phyloP scores from a whole-genome alignment of 2,113 vertebrate species.

The Smithornis capensis region DNA sequence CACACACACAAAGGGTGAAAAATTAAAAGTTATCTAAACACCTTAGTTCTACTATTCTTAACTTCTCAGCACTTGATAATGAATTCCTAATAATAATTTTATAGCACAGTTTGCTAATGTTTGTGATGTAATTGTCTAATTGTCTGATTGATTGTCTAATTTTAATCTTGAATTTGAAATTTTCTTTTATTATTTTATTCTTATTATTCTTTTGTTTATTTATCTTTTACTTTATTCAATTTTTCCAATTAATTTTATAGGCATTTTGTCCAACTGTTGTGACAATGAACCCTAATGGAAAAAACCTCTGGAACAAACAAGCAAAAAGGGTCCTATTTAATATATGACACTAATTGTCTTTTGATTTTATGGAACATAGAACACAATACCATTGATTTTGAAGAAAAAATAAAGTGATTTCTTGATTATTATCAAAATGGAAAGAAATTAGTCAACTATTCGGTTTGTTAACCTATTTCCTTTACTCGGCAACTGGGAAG shows the following conservation, averaged over 20 bases:
- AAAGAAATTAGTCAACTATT: neutral
- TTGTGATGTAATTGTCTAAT: neutral
- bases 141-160: neutral
- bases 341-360: neutral
- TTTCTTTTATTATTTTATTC: too few species aligned
- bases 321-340: neutral
- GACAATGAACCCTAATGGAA: neutral
- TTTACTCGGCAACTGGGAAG: neutral
- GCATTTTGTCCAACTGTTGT: neutral
- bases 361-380: neutral
- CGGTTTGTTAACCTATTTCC: neutral
- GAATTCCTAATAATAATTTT: neutral
- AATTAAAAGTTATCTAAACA: neutral
- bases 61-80: neutral
- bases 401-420: neutral
- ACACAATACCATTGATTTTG: neutral
- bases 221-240: neutral
- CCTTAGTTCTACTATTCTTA: neutral
- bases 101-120: neutral
- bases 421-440: neutral
- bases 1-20: rapidly evolving
- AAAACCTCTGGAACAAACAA: rapidly evolving
- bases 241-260: neutral
- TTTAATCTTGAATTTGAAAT: neutral
- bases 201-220: too few species aligned